These are phyloP conservation scores for Chrysopilus asiliformis DNA, from an alignment of 2,888 invertebrate genomes.

Conservation along the genomic window DNA sequence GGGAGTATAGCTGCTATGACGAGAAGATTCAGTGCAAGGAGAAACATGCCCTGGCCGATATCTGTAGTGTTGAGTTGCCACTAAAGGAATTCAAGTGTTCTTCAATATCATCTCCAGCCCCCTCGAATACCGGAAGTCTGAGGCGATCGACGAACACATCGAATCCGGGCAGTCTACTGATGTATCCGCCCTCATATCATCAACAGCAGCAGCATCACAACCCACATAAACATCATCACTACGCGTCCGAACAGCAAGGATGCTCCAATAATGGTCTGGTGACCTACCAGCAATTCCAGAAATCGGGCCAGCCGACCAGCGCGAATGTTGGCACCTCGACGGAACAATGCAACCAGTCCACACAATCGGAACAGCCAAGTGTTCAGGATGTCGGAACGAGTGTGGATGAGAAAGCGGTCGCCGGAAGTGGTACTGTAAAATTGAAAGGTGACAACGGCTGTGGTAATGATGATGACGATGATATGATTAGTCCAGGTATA, in stretches of 20 bases:
- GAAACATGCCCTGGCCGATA: constrained; percentile 46
- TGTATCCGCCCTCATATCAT: constrained; percentile 18
- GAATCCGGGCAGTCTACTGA: constrained; percentile 7
- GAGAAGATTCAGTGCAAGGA: constrained; percentile 42
- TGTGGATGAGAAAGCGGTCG: constrained; percentile 14
- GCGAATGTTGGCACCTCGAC: constrained; percentile 8
- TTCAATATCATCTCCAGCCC: constrained; percentile 31
- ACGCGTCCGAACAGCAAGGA: constrained; percentile 6
- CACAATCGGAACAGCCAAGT: constrained; percentile 17
- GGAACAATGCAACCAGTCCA: constrained; percentile 19
- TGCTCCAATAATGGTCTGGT: constrained; percentile 16
- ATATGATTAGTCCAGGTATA: constrained; percentile 33
- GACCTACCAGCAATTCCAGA: constrained; percentile 15
- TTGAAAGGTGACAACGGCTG: constrained; percentile 4
- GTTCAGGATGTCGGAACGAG: constrained; percentile 18
- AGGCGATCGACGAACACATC: constrained; percentile 23
- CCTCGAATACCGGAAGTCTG: constrained; percentile 25
- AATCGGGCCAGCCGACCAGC: constrained; percentile 8
- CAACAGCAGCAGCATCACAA: constrained; percentile 13
- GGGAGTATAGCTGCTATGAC: constrained; percentile 54
- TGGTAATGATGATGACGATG: constrained; percentile 32
- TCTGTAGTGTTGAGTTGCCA: constrained; percentile 46
- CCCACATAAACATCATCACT: constrained; percentile 15
- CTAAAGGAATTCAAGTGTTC: constrained; percentile 48
- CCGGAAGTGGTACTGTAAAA: constrained; percentile 3